Percentiles rank a stretch among this genome's conserved stretches.
Evolutionary conservation across 1,140 invertebrate genomes (phyloP).

Genomic region (Drosophila bocki): DNA sequence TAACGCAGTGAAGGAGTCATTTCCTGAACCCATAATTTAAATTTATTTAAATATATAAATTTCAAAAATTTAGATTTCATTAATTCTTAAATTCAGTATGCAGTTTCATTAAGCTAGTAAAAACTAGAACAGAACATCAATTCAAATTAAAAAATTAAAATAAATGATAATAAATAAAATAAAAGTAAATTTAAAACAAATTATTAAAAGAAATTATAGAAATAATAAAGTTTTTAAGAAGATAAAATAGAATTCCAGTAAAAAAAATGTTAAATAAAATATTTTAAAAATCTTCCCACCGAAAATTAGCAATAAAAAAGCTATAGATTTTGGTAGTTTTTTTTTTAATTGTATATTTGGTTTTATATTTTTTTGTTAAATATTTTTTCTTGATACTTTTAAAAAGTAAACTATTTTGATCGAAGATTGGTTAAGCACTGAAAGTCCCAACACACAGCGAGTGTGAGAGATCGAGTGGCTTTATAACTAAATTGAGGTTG

Average conservation of each 20-base stretch:
- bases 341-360: conserved; percentile 70
- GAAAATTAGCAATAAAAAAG: background rate
- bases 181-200: background rate
- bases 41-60: too few species aligned
- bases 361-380: conserved; percentile 50
- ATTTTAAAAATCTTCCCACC: background rate
- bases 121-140: too few species aligned
- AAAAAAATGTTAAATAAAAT: background rate
- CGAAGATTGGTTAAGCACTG: conserved; percentile 67
- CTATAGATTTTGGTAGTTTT: conserved; percentile 1
- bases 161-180: background rate
- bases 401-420: conserved; percentile 75
- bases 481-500: conserved; percentile 44
- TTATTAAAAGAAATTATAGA: too few species aligned
- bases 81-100: too few species aligned
- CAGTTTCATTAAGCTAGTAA: too few species aligned
- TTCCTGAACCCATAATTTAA: too few species aligned
- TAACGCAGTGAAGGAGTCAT: too few species aligned
- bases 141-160: too few species aligned
- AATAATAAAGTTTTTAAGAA: too few species aligned
- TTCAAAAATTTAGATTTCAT: too few species aligned
- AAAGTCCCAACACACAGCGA: conserved; percentile 32
- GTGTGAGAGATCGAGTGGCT: conserved; percentile 28
- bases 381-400: conserved; percentile 68
- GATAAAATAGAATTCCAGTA: background rate